A percentile compares a stretch with the other conserved stretches of the same genome.
These are phyloP conservation scores for Teleiodes luculella DNA, from an alignment of 2,888 invertebrate genomes.

Conservation along the genomic window DNA sequence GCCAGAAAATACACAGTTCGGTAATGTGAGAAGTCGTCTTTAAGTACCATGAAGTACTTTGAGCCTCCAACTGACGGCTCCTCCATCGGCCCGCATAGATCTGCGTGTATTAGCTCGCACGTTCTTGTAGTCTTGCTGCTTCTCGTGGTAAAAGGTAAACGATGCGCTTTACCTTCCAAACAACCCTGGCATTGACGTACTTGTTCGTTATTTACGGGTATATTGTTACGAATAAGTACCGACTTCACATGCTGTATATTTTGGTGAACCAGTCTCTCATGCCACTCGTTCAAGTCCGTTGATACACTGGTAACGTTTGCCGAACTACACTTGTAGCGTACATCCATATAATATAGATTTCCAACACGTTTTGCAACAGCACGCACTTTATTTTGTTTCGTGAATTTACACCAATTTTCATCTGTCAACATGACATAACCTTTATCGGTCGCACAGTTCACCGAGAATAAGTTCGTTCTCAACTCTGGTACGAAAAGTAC, in stretches of 20 bases:
- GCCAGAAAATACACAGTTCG: slow-evolving; percentile 21
- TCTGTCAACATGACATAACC: slow-evolving; percentile 12
- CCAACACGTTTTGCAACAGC: slow-evolving; percentile 11
- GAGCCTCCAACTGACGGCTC: slow-evolving; percentile 20
- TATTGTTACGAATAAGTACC: too few species aligned
- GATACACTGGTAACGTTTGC: slow-evolving; percentile 9
- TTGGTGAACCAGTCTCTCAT: slow-evolving; percentile 21
- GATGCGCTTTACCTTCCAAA: too few species aligned
- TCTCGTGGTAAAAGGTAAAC: background rate
- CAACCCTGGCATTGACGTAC: too few species aligned
- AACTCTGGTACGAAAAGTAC: slow-evolving; percentile 22
- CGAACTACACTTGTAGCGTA: background rate
- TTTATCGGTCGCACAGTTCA: too few species aligned
- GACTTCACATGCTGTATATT: too few species aligned
- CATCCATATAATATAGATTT: slow-evolving; percentile 7
- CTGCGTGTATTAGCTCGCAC: slow-evolving; percentile 20
- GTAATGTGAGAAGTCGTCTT: slow-evolving; percentile 22
- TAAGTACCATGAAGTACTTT: too few species aligned
- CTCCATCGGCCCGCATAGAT: slow-evolving; percentile 21
- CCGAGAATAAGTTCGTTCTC: too few species aligned
- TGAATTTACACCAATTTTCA: slow-evolving; percentile 7
- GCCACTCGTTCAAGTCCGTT: slow-evolving; percentile 19
- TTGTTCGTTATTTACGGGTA: too few species aligned
- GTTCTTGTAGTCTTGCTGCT: slow-evolving; percentile 1
- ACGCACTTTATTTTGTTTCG: background rate